Percentiles rank a stretch among this genome's conserved stretches.
Conservation (phyloP, 1,140 invertebrate genomes). For the Agrilus planipennis region DNA sequence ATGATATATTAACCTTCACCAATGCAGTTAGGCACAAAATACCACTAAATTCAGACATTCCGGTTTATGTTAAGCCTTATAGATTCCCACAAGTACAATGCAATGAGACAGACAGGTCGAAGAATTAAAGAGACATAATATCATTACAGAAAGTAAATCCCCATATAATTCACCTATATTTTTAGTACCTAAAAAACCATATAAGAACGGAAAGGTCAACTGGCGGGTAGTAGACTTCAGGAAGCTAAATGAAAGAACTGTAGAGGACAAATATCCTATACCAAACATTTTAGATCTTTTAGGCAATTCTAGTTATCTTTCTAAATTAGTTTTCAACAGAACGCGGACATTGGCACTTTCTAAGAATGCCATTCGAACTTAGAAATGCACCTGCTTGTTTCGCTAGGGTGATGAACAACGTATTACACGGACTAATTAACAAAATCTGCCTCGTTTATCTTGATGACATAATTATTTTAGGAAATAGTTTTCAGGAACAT, state of each 20-base stretch:
- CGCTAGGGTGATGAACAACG: too few species aligned
- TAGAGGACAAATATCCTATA: conserved; percentile 20
- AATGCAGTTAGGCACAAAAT: conserved; percentile 2
- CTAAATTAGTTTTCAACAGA: too few species aligned
- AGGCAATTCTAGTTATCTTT: too few species aligned
- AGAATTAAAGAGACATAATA: background rate
- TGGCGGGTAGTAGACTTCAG: conserved; percentile 1
- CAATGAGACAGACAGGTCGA: background rate
- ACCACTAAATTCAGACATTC: background rate
- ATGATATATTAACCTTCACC: too few species aligned
- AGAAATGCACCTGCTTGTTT: too few species aligned
- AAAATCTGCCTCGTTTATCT: too few species aligned
- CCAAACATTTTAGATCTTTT: conserved; percentile 8
- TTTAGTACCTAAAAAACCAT: conserved; percentile 4
- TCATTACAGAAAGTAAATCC: conserved; percentile 2
- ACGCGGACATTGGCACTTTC: too few species aligned
- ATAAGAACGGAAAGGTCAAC: background rate
- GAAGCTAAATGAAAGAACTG: conserved; percentile 9
- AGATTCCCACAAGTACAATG: background rate
- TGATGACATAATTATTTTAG: too few species aligned
- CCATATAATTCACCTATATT: conserved; percentile 4
- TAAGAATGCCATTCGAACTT: too few species aligned
- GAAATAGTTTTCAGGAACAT: too few species aligned
- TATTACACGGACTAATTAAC: too few species aligned
- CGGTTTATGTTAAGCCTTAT: background rate